Evolutionary conservation across 2,888 invertebrate species (phyloP).

Genomic region (Drosophila antonietae): DNA sequence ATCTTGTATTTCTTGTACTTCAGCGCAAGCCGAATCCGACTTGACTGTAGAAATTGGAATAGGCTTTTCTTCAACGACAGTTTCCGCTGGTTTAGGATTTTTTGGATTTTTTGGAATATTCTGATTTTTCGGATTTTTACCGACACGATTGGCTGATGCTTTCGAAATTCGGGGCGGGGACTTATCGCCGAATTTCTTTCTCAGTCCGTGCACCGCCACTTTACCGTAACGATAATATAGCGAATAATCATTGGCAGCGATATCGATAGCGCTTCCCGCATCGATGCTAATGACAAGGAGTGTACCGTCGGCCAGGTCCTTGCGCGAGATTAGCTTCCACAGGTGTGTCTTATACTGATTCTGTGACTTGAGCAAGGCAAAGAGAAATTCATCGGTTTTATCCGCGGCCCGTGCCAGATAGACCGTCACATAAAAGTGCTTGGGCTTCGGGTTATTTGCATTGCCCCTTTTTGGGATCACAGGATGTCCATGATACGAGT

Average conservation of each 20-base stretch:
- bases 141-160: no score
- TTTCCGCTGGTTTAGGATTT: background rate
- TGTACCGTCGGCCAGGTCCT: background rate
- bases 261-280: slow-evolving; percentile 21
- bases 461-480: slow-evolving; percentile 14
- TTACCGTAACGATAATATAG: slow-evolving; percentile 39
- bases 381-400: slow-evolving; percentile 19
- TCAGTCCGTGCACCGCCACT: slow-evolving; percentile 28
- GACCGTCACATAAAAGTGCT: background rate
- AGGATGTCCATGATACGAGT: slow-evolving; percentile 21
- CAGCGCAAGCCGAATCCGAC: rapidly evolving
- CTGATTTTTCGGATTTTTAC: background rate
- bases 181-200: background rate
- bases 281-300: slow-evolving; percentile 31
- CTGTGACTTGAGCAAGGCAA: slow-evolving; percentile 35
- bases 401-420: slow-evolving; percentile 4
- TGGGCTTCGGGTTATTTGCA: background rate
- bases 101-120: background rate
- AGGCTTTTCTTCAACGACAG: background rate
- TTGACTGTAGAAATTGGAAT: background rate
- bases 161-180: background rate
- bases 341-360: slow-evolving; percentile 24
- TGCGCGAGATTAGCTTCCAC: slow-evolving; percentile 29
- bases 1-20: no score
- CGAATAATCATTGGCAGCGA: slow-evolving; percentile 26